phyloP scores from a whole-genome alignment of 1,140 invertebrate genomes.

The Matsumurasca onukii region DNA sequence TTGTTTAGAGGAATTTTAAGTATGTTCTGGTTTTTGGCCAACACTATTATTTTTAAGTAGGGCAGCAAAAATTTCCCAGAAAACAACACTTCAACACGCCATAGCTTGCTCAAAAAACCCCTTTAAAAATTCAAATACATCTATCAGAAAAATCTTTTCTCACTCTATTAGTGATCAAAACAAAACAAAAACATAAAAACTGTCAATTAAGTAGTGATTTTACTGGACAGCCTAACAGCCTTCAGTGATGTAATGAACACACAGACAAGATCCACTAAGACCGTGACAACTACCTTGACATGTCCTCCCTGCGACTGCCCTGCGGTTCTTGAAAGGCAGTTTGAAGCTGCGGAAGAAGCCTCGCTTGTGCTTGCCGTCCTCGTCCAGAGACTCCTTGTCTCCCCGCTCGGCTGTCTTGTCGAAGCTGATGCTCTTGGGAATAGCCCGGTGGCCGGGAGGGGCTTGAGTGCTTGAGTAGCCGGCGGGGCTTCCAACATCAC shows the following conservation, averaged over 20 bases:
- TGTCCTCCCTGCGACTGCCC: conserved; percentile 48
- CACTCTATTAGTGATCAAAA: too few species aligned
- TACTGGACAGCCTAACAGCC: conserved; percentile 44
- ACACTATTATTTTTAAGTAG: too few species aligned
- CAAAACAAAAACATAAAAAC: conserved; percentile 21
- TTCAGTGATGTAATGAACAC: conserved; percentile 36
- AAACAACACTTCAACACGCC: too few species aligned
- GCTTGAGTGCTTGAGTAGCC: conserved; percentile 18
- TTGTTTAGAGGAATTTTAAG: too few species aligned
- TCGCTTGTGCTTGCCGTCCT: conserved; percentile 60
- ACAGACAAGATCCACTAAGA: background rate
- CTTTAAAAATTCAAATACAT: too few species aligned
- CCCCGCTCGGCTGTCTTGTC: conserved; percentile 85
- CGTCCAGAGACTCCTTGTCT: conserved; percentile 58
- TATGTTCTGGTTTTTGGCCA: too few species aligned
- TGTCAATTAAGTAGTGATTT: conserved; percentile 1
- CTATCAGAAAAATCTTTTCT: too few species aligned
- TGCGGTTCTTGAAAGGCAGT: conserved; percentile 64
- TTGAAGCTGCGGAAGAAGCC: conserved; percentile 70
- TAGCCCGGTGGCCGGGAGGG: conserved; percentile 70
- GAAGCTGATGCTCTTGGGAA: conserved; percentile 90
- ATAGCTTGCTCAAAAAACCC: too few species aligned
- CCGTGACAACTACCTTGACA: background rate
- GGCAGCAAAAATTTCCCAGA: too few species aligned
- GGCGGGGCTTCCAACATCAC: conserved; percentile 40